These are phyloP conservation scores for Cygnus buccinator DNA, from an alignment of 2,113 vertebrate species.

Conservation along the genomic window DNA sequence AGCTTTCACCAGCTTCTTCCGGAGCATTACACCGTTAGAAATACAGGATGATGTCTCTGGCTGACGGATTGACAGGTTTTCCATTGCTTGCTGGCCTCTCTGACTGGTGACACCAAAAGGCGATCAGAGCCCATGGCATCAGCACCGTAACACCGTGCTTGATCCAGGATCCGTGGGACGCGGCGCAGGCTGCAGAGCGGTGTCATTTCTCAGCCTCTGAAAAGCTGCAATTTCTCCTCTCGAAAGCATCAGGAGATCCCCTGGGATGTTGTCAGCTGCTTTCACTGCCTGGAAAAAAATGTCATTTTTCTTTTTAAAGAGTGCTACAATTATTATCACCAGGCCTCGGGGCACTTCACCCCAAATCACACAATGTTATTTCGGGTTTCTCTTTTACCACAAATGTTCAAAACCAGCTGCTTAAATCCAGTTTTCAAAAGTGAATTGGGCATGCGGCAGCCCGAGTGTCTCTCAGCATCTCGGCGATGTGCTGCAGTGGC, in stretches of 20 bases:
- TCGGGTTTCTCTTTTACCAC: constrained; percentile 41
- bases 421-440: constrained; percentile 24
- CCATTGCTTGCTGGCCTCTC: neutral
- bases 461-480: rapidly evolving
- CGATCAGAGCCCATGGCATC: neutral
- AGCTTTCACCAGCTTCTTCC: neutral
- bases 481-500: neutral
- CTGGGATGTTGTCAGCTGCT: constrained; percentile 29
- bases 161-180: neutral
- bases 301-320: constrained; percentile 60
- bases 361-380: constrained; percentile 64
- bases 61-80: neutral
- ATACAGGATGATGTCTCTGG: rapidly evolving
- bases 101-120: neutral
- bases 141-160: rapidly evolving
- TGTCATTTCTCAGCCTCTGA: constrained; percentile 41
- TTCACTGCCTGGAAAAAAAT: constrained; percentile 39
- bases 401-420: constrained; percentile 47
- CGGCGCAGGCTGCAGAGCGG: neutral
- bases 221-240: constrained; percentile 56
- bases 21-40: rapidly evolving
- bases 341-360: constrained; percentile 59
- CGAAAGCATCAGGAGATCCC: constrained; percentile 43
- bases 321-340: constrained; percentile 35
- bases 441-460: constrained; percentile 22